Evolutionary conservation across 2,888 invertebrate genomes (phyloP).

Genomic region (Lathronympha strigana): DNA sequence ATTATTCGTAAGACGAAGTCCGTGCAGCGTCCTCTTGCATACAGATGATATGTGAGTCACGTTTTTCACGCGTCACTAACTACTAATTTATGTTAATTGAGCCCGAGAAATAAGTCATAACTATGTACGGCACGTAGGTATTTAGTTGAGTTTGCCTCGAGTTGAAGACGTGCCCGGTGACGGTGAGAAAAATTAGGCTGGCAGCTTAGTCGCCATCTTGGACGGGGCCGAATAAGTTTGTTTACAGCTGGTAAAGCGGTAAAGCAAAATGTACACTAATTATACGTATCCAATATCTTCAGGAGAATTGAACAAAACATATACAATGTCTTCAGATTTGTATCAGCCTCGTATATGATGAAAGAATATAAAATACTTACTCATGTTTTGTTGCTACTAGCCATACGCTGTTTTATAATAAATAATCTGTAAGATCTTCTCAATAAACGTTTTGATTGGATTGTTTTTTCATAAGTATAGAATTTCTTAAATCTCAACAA

Average conservation of each 20-base stretch:
- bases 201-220: slow-evolving; percentile 37
- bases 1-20: slow-evolving; percentile 51
- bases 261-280: not conserved
- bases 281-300: too few species aligned
- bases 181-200: slow-evolving; percentile 34
- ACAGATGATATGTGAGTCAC: slow-evolving; percentile 72
- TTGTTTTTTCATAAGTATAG: too few species aligned
- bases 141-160: slow-evolving; percentile 55
- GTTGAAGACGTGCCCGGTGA: slow-evolving; percentile 28
- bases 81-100: slow-evolving; percentile 80
- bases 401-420: too few species aligned
- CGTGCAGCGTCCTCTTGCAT: slow-evolving; percentile 51
- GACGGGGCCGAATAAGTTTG: not conserved
- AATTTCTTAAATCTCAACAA: too few species aligned
- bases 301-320: too few species aligned
- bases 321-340: too few species aligned
- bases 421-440: too few species aligned
- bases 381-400: too few species aligned
- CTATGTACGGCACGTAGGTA: slow-evolving; percentile 73
- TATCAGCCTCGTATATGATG: too few species aligned
- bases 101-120: slow-evolving; percentile 61
- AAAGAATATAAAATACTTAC: too few species aligned
- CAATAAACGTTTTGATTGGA: too few species aligned
- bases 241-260: not conserved
- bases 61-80: slow-evolving; percentile 78